Base-by-base conservation (phyloP, 1,140 invertebrate species). In the Steinernema feltiae region DNA sequence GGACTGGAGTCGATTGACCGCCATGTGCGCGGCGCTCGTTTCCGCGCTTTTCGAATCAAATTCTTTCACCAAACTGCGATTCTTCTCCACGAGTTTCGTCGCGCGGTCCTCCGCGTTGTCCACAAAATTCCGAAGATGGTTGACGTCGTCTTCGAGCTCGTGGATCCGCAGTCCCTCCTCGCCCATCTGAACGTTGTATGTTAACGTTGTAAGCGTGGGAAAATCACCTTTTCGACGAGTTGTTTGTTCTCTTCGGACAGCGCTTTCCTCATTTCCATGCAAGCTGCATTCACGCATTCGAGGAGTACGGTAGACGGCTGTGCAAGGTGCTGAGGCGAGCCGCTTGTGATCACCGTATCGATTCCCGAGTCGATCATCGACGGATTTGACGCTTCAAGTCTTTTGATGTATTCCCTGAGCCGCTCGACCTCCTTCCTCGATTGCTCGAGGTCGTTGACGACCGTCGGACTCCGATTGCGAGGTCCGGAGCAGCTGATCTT, bases 101-200 rank as follows among this genome's bases (percentile, higher is more conserved):
- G 30, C 24, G 41, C 48, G 32, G 12, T 75, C 71, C 18, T 79
- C 76, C 70, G 72, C 69, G n/a, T 69, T 32, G 48, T 80, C 79
- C 63, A 73, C 32, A 41, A 76, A 72, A 17, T 69, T 69, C 46
- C 74, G 24, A 29, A 80, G 48, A 0, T 29, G 35, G n/a, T 15
- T 74, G 1, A 77, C 76, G 35, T 79, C 83, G 71, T 82, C 79
- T 70, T 84, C 81, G 21, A 85, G 35, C 21, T 85, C 77, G 7
- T 63, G 30, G 7, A 76, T 77, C 70, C 78, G 30, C n/a, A 71
- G 63, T n/a, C 69, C 74, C 0, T 70, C 71, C 32, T 78, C 75
- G 30, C 80, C 76, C 21, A 85, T 70, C 76, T 85, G 74, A 32
- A 30, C 41, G 70, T 7, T 12, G 3, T 15, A 63, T 15, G 53